A percentile compares a stretch with the other conserved stretches of the same genome.
Conservation (phyloP, 2,797 vertebrate species). For the Sebastes vulpes region DNA sequence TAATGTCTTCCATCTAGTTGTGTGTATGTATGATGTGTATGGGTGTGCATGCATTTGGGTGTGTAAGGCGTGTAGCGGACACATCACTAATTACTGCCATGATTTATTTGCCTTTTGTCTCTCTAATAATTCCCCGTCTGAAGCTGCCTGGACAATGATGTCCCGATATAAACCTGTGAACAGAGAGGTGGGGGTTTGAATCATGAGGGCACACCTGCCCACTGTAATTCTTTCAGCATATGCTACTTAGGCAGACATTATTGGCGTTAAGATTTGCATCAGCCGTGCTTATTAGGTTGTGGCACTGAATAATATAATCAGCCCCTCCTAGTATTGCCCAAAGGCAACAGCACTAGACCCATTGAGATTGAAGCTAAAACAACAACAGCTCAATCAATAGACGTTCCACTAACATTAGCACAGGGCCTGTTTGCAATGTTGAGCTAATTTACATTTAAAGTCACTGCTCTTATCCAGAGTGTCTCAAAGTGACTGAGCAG, state of each 20-base stretch:
- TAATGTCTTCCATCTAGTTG: neutral
- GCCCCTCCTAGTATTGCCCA: neutral
- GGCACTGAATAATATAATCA: constrained; percentile 54
- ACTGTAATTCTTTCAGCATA: constrained; percentile 31
- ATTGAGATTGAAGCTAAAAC: constrained; percentile 40
- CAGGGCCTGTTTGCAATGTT: constrained; percentile 39
- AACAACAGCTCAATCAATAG: constrained; percentile 44
- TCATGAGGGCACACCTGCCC: constrained; percentile 14
- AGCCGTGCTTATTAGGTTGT: constrained; percentile 51
- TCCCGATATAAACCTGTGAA: constrained; percentile 19
- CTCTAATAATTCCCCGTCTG: constrained; percentile 25
- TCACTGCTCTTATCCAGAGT: constrained; percentile 15
- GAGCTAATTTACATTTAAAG: constrained; percentile 58
- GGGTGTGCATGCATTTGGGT: neutral
- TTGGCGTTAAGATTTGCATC: constrained; percentile 56
- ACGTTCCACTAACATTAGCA: constrained; percentile 36
- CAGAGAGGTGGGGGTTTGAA: constrained; percentile 6
- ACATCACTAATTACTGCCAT: constrained; percentile 29
- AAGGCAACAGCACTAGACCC: constrained; percentile 17
- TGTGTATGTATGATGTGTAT: neutral
- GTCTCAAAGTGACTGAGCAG: constrained; percentile 29
- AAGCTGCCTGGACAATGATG: constrained; percentile 1
- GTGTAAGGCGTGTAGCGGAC: constrained; percentile 4
- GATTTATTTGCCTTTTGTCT: constrained; percentile 36
- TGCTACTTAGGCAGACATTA: constrained; percentile 25